A percentile compares a stretch with the other conserved stretches of the same genome.
These are phyloP conservation scores for Leptinotarsa tumamoca DNA, from an alignment of 2,888 invertebrate species.

Conservation along the genomic window DNA sequence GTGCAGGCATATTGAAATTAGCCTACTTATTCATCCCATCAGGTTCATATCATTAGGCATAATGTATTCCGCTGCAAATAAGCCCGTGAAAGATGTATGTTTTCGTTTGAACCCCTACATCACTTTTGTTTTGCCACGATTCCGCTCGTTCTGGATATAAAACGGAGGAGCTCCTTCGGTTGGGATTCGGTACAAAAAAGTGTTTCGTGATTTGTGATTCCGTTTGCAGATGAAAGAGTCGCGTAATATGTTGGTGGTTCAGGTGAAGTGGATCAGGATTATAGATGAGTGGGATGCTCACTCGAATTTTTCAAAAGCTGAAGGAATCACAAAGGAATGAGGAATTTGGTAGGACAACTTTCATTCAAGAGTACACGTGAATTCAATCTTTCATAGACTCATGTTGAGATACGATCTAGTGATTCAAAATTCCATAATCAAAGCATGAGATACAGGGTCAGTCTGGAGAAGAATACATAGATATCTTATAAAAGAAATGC, in stretches of 20 bases:
- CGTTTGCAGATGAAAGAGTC: background rate
- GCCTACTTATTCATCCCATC: conserved; percentile 24
- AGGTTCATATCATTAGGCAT: conserved; percentile 31
- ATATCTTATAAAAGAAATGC: too few species aligned
- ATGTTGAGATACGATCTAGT: too few species aligned
- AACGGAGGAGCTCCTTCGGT: background rate
- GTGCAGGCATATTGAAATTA: conserved; percentile 32
- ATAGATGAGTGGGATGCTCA: too few species aligned
- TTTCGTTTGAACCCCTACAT: background rate
- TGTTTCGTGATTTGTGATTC: background rate
- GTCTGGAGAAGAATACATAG: too few species aligned
- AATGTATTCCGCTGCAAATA: conserved; percentile 23
- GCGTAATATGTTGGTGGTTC: background rate
- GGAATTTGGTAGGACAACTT: too few species aligned
- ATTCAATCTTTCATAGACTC: too few species aligned
- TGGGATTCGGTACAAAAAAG: background rate
- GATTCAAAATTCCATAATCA: too few species aligned
- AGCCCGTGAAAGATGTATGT: conserved; percentile 15
- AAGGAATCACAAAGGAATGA: too few species aligned
- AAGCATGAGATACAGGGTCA: too few species aligned
- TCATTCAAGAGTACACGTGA: too few species aligned
- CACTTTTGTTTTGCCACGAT: background rate
- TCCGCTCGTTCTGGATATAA: background rate
- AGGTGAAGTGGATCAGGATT: background rate
- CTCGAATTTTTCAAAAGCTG: too few species aligned